Evolutionary conservation across 2,113 vertebrate species (phyloP).

Genomic region (Oostethus manadensis): DNA sequence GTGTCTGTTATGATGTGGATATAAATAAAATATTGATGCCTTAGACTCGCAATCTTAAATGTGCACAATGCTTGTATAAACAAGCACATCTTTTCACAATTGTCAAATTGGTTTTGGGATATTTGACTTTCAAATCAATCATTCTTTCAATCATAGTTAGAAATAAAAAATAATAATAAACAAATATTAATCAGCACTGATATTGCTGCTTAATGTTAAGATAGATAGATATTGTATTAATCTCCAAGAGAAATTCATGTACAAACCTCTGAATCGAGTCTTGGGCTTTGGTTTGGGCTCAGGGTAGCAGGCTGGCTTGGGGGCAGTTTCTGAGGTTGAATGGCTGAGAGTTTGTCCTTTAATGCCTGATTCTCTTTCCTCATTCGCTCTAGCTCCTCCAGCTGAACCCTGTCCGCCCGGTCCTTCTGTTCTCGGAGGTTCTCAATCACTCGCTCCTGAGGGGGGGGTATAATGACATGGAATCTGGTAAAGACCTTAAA

Average conservation of each 20-base stretch:
- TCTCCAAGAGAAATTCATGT: too few species aligned
- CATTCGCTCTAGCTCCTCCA: conserved; percentile 86
- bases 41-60: conserved; percentile 4
- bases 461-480: neutral
- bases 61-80: conserved; percentile 1
- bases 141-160: too few species aligned
- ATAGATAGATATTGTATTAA: too few species aligned
- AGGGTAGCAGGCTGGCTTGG: conserved; percentile 34
- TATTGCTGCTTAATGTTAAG: neutral
- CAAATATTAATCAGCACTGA: conserved; percentile 2
- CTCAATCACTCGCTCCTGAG: conserved; percentile 93
- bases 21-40: conserved; percentile 29
- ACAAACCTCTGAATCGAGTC: conserved; percentile 60
- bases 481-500: conserved; percentile 4
- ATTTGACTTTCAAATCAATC: neutral
- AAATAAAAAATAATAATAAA: neutral
- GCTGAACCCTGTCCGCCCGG: conserved; percentile 83
- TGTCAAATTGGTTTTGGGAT: conserved; percentile 3
- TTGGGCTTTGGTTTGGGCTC: conserved; percentile 32
- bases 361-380: conserved; percentile 93
- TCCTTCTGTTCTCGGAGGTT: conserved; percentile 89
- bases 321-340: conserved; percentile 66
- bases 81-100: conserved; percentile 1
- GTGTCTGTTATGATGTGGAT: conserved; percentile 25
- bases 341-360: conserved; percentile 84